These are phyloP conservation scores for Melipona quadrifasciata DNA, from an alignment of 1,140 invertebrate genomes.

Conservation along the genomic window DNA sequence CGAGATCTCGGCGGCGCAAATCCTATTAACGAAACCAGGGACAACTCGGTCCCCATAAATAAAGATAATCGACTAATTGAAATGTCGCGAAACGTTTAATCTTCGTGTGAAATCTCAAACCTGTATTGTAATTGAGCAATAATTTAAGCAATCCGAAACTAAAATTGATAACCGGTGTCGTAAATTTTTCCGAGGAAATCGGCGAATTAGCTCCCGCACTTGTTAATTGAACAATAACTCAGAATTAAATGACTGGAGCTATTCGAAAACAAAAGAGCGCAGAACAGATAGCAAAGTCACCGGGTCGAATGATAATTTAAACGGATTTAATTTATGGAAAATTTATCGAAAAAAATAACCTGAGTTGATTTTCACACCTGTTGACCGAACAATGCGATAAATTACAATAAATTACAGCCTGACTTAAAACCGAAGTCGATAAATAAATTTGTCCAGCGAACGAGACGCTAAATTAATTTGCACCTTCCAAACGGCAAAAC, in stretches of 20 bases:
- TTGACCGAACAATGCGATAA: neutral
- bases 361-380: neutral
- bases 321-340: neutral
- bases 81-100: neutral
- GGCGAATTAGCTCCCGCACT: accelerated
- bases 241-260: no score
- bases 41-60: neutral
- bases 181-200: neutral
- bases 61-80: constrained; percentile 25
- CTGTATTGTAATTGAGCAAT: neutral
- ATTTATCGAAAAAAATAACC: neutral
- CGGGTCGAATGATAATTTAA: neutral
- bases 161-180: neutral
- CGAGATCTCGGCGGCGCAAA: neutral
- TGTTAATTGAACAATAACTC: neutral
- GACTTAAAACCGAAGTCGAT: neutral
- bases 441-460: neutral
- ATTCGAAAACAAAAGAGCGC: no score
- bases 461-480: neutral
- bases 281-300: no score
- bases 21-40: neutral
- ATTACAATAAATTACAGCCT: neutral
- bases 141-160: neutral
- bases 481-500: no score
- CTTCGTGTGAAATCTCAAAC: neutral